Evolutionary conservation across 2,888 invertebrate species (phyloP), one percentile per base, ranked within the genome.

Genomic region (Anticlea derivata): DNA sequence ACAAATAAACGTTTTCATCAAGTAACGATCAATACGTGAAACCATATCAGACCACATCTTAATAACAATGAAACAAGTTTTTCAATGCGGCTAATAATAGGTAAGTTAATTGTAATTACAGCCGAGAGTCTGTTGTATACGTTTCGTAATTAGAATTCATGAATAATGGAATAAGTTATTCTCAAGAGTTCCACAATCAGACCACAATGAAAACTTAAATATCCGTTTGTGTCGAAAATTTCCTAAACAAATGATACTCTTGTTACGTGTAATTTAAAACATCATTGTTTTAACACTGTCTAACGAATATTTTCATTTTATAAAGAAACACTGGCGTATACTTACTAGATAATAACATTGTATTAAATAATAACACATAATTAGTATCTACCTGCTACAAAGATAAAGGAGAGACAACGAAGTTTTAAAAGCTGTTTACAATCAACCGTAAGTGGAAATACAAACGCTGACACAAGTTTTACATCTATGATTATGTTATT

Each of bases 301-400:
- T 77, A 77, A 73, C 73, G 70, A 58, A 63, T 72, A 66, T 73
- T 71, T 63, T 63, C 68, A 60, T 74, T 80, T 78, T 77, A 75
- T 78, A 78, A 69, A 69, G 72, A 56, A 60, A 75, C 70, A 68
- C 69, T 78, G 73, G 66, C 68, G 71, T 75, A 75, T 65, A 73
- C 78, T 81, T 65, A 73, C 79, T 81, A 73, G 72, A 70, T 86
- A 86, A 86, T 86, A 81, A 85, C 84, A 83, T 83, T 83, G 84
- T 83, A 84, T 84, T 81, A 83, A 81, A 86, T 86, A 88, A 88
- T 87, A 85, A 86, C 81, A 81, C 86, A 82, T 86, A 87, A 88
- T 88, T 88, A 87, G 80, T 83, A 81, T 76, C 75, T 84, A 81
- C 85, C 78, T 79, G 84, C 79, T 73, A 75, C 82, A 78, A 81